Conservation (phyloP, 2,888 invertebrate species). For the Drosophila lutescens region DNA sequence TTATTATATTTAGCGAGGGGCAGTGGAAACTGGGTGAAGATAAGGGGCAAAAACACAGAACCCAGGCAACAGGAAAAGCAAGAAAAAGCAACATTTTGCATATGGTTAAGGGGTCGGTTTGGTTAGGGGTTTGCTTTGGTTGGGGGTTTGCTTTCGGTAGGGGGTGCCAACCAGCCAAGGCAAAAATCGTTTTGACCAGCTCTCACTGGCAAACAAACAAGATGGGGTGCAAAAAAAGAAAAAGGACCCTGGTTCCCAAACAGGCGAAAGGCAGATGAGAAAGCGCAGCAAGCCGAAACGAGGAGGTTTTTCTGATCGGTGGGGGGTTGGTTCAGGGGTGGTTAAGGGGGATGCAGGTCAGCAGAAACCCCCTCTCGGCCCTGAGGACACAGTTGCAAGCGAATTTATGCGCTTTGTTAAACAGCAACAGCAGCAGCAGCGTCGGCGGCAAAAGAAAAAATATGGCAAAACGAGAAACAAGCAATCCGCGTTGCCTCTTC, state of each 20-base stretch:
- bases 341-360: not conserved
- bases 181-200: constrained; percentile 80
- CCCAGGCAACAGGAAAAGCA: constrained; percentile 36
- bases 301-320: constrained; percentile 3
- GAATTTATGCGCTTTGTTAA: constrained; percentile 82
- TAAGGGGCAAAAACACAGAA: constrained; percentile 59
- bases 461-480: constrained; percentile 55
- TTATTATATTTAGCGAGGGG: constrained; percentile 72
- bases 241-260: constrained; percentile 21
- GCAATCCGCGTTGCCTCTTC: constrained; percentile 64
- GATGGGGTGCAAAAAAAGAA: constrained; percentile 24
- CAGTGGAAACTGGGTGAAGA: constrained; percentile 39
- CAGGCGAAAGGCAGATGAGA: constrained; percentile 76
- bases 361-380: constrained; percentile 12
- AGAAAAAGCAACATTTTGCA: constrained; percentile 75
- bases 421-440: constrained; percentile 69
- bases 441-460: constrained; percentile 49
- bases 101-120: constrained; percentile 62
- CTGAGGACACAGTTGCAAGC: constrained; percentile 80
- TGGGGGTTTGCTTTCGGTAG: not conserved
- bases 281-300: constrained; percentile 69
- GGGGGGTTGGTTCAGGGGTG: not conserved
- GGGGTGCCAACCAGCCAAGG: constrained; percentile 46
- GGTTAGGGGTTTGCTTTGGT: not conserved
- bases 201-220: constrained; percentile 63